Evolutionary conservation across 1,140 invertebrate genomes (phyloP).

Genomic region (Saxidomus purpurata): DNA sequence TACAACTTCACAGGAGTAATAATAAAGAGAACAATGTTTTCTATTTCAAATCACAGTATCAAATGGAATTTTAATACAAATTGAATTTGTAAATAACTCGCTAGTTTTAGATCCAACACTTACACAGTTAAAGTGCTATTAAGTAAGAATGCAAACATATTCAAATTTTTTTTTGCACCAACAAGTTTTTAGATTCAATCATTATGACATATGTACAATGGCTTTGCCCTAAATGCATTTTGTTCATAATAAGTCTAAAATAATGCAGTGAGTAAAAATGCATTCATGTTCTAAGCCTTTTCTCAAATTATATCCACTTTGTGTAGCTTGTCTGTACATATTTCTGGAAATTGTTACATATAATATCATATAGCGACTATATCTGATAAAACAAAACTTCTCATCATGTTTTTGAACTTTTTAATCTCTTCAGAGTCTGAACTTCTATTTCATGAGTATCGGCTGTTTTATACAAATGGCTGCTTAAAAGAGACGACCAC

Average conservation of each 20-base stretch:
- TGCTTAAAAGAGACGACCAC: no score
- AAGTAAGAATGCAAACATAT: not conserved
- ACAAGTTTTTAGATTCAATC: not conserved
- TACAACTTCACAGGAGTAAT: no score
- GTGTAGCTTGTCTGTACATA: not conserved
- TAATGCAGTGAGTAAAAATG: no score
- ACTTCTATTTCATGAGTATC: not conserved
- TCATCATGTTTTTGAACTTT: not conserved
- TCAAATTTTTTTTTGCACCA: not conserved
- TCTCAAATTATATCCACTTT: no score
- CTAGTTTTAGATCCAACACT: not conserved
- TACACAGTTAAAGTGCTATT: not conserved
- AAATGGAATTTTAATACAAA: conserved; percentile 34
- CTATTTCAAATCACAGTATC: not conserved
- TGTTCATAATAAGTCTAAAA: not conserved
- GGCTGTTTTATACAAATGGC: no score
- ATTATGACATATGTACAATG: not conserved
- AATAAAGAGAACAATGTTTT: no score
- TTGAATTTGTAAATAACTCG: conserved; percentile 16
- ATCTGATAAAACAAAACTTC: not conserved
- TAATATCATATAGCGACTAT: not conserved
- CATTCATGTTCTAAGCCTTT: no score
- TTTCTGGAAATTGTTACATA: no score
- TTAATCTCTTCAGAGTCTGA: not conserved
- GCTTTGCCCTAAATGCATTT: not conserved